Conservation (phyloP, 2,797 vertebrate species). For the Alexandromys oeconomus region DNA sequence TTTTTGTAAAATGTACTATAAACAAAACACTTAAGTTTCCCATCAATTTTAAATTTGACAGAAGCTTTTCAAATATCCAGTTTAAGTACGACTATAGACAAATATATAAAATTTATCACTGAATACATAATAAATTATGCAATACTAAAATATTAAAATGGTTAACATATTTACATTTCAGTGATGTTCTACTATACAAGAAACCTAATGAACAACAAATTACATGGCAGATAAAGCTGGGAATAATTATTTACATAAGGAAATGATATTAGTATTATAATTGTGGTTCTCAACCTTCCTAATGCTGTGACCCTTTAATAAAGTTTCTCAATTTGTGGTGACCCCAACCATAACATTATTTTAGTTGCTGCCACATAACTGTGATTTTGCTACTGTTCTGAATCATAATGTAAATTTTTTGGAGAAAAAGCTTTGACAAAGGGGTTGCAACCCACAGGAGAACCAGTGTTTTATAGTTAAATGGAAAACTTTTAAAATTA, state of each 20-base stretch:
- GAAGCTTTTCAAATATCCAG: slow-evolving; percentile 41
- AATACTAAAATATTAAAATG: slow-evolving; percentile 53
- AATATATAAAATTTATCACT: slow-evolving; percentile 50
- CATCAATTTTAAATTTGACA: slow-evolving; percentile 65
- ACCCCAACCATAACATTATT: neutral
- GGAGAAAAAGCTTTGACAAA: neutral
- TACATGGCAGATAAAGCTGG: slow-evolving; percentile 8
- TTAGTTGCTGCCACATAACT: neutral
- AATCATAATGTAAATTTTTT: neutral
- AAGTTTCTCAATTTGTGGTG: neutral
- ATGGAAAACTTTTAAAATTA: neutral
- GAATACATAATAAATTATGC: slow-evolving; percentile 10
- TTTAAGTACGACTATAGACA: slow-evolving; percentile 35
- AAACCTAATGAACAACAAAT: slow-evolving; percentile 41
- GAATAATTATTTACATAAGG: slow-evolving; percentile 36
- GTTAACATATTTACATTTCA: slow-evolving; percentile 44
- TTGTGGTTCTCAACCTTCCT: neutral
- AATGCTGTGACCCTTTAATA: neutral
- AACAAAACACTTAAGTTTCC: slow-evolving; percentile 65
- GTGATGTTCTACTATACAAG: neutral
- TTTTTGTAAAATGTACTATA: slow-evolving; percentile 71
- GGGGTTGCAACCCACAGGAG: neutral
- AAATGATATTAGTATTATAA: neutral
- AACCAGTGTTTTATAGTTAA: neutral
- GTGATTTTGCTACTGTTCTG: neutral